Percentiles rank a stretch among this genome's conserved stretches.
Evolutionary conservation across 2,113 vertebrate genomes (phyloP).

Genomic region (Heterotis niloticus): DNA sequence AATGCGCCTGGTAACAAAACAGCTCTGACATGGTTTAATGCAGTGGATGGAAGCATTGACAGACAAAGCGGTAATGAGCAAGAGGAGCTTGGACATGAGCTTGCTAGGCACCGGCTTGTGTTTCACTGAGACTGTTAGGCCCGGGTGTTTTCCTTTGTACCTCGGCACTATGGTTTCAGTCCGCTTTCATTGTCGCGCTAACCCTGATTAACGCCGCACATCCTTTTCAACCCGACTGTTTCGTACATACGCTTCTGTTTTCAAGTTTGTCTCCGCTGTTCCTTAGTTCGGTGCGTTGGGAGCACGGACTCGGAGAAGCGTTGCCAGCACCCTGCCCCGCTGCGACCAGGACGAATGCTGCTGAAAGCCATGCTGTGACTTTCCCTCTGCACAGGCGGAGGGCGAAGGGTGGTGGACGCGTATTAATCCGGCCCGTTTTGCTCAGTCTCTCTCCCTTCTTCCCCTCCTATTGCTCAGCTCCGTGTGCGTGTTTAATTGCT

Average conservation of each 20-base stretch:
- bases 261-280: neutral
- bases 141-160: neutral
- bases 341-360: too few species aligned
- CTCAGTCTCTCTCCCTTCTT: slow-evolving; percentile 30
- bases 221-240: neutral
- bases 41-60: neutral
- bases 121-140: neutral
- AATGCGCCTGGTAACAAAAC: neutral
- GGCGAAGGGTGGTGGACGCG: too few species aligned
- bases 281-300: neutral
- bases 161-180: neutral
- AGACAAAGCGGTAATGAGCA: neutral
- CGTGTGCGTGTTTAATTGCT: slow-evolving; percentile 65
- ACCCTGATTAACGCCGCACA: neutral
- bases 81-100: neutral
- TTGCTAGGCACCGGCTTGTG: neutral
- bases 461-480: slow-evolving; percentile 2
- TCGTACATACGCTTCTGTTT: neutral
- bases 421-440: slow-evolving; percentile 27
- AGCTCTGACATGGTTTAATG: neutral
- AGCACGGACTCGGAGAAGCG: too few species aligned
- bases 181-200: neutral
- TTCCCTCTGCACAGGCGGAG: too few species aligned
- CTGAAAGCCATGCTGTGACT: too few species aligned
- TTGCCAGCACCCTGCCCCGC: neutral